Evolutionary conservation across 53 echinoderm and acorn worm species (phyloP).

Genomic region (Temnopleurus reevesii): DNA sequence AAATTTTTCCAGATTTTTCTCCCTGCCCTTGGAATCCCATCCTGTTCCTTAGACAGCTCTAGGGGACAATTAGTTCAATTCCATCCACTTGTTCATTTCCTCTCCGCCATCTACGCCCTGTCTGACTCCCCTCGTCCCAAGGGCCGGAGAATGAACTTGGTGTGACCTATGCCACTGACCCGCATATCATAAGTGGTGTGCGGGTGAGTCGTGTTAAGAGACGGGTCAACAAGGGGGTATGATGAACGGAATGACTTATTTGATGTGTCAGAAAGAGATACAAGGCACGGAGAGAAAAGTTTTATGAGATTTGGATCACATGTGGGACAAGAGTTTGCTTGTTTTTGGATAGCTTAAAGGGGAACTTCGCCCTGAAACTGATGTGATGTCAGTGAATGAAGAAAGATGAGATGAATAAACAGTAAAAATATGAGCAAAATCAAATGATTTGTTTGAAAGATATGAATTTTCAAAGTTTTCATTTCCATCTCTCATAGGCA

Average conservation of each 20-base stretch:
- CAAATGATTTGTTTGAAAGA: too few relatives aligned
- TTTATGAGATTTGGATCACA: background rate
- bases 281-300: background rate
- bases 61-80: conserved; percentile 47
- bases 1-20: background rate
- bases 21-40: conserved; percentile 3
- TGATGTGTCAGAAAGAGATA: background rate
- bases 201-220: too few relatives aligned
- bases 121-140: background rate
- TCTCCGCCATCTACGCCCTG: background rate
- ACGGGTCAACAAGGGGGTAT: conserved; percentile 4
- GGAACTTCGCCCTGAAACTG: too few relatives aligned
- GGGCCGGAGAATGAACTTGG: conserved; percentile 10
- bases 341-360: too few relatives aligned
- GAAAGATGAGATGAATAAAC: too few relatives aligned
- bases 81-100: conserved; percentile 27
- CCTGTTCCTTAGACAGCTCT: conserved; percentile 22
- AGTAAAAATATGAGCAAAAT: too few relatives aligned
- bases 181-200: conserved; percentile 37
- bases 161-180: conserved; percentile 11
- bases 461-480: too few relatives aligned
- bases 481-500: too few relatives aligned
- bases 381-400: too few relatives aligned
- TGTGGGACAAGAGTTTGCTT: background rate
- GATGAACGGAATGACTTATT: background rate